Percentiles rank a stretch among this genome's conserved stretches.
These are phyloP conservation scores for Saturnia japonica DNA, from an alignment of 2,888 invertebrate species.

Conservation along the genomic window DNA sequence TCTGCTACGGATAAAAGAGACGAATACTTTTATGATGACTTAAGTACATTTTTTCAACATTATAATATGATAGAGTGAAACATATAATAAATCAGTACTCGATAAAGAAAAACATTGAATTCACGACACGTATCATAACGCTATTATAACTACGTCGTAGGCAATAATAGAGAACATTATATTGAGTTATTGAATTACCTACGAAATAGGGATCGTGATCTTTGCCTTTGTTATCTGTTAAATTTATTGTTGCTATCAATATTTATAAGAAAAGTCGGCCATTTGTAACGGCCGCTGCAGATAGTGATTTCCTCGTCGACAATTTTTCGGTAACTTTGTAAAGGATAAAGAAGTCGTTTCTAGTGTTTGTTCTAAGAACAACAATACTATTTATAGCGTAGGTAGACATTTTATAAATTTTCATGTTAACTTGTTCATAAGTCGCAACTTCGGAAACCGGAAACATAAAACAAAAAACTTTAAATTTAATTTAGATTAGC, in stretches of 20 bases:
- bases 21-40: no score
- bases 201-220: slow-evolving; percentile 34
- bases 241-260: slow-evolving; percentile 11
- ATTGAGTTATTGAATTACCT: slow-evolving; percentile 46
- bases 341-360: neutral
- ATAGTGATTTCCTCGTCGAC: neutral
- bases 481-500: no score
- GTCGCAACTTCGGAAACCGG: no score
- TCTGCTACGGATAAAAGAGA: no score
- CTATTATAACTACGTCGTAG: slow-evolving; percentile 37
- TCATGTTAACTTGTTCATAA: no score
- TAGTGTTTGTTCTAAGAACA: neutral
- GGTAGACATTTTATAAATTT: no score
- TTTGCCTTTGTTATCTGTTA: slow-evolving; percentile 26
- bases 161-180: slow-evolving; percentile 48
- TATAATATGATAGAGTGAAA: neutral
- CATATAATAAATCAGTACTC: slow-evolving; percentile 24
- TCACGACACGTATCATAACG: slow-evolving; percentile 35
- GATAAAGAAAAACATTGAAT: slow-evolving; percentile 28
- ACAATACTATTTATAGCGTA: no score
- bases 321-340: neutral
- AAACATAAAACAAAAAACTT: no score
- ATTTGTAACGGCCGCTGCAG: neutral
- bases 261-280: neutral
- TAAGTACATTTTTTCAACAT: no score